A percentile compares a stretch with the other conserved stretches of the same genome.
Conservation (phyloP, 2,797 vertebrate species). For the Acanthurus lineatus region DNA sequence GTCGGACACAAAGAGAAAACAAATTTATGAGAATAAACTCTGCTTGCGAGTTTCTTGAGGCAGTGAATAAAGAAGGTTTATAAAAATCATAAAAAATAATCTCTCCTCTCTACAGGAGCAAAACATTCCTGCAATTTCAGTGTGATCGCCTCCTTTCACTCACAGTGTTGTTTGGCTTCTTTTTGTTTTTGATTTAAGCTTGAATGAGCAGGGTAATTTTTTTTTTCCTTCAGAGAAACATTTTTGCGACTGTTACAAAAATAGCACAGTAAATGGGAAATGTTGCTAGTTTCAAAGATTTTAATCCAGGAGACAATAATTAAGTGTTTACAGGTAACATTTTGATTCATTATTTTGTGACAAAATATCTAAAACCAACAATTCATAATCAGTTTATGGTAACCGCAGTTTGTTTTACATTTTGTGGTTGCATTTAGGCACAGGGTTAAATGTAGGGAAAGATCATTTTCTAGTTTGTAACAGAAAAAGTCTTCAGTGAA, state of each 20-base stretch:
- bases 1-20: background rate
- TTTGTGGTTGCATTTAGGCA: no score
- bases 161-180: constrained; percentile 7
- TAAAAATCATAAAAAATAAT: constrained; percentile 5
- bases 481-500: background rate
- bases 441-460: no score
- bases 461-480: background rate
- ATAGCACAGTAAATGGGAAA: background rate
- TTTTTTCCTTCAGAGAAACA: background rate
- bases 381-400: no score
- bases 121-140: constrained; percentile 16
- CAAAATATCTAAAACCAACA: no score
- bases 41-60: no score
- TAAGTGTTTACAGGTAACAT: no score
- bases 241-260: no score
- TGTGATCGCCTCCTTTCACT: constrained; percentile 5
- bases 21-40: background rate
- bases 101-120: background rate
- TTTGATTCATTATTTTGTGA: no score
- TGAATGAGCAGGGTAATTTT: constrained; percentile 9
- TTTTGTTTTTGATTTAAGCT: constrained; percentile 18
- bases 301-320: background rate
- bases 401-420: no score
- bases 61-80: background rate
- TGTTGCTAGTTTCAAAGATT: background rate